Conservation (phyloP, 2,113 vertebrate species). For the Platysteira castanea region DNA sequence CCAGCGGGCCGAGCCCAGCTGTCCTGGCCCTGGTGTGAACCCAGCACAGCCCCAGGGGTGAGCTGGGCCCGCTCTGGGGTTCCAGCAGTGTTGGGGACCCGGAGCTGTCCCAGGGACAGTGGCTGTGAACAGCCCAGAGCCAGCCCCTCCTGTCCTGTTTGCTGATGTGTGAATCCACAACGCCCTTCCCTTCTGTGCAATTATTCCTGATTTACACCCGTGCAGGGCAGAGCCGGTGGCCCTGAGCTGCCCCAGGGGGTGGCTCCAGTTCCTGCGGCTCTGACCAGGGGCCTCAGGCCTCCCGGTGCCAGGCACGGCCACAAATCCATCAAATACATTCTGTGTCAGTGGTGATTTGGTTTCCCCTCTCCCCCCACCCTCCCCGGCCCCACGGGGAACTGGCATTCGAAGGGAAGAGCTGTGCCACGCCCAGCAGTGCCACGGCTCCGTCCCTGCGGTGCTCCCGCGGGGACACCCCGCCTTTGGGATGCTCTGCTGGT, state of each 20-base stretch:
- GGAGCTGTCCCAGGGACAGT: neutral
- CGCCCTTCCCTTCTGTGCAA: fast-evolving
- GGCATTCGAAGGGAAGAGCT: neutral
- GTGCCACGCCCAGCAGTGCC: neutral
- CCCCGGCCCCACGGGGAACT: neutral
- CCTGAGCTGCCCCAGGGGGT: fast-evolving
- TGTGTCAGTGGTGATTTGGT: neutral
- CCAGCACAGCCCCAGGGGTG: neutral
- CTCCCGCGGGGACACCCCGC: neutral
- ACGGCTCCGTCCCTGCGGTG: fast-evolving
- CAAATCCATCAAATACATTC: neutral
- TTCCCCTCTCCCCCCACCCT: neutral
- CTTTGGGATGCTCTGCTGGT: neutral
- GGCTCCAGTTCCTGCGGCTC: neutral
- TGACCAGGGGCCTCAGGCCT: neutral
- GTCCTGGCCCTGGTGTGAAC: neutral
- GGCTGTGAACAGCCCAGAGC: fast-evolving
- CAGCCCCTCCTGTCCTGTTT: neutral
- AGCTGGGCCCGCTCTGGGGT: neutral
- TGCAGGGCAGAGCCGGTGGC: neutral
- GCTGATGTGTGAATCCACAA: neutral
- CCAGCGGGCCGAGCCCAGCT: neutral
- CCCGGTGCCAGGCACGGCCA: neutral
- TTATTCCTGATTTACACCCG: neutral
- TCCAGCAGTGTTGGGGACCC: neutral